A percentile compares a stretch with the other conserved stretches of the same genome.
phyloP scores from a whole-genome alignment of 2,888 invertebrate genomes.

The Eupithecia dodoneata region DNA sequence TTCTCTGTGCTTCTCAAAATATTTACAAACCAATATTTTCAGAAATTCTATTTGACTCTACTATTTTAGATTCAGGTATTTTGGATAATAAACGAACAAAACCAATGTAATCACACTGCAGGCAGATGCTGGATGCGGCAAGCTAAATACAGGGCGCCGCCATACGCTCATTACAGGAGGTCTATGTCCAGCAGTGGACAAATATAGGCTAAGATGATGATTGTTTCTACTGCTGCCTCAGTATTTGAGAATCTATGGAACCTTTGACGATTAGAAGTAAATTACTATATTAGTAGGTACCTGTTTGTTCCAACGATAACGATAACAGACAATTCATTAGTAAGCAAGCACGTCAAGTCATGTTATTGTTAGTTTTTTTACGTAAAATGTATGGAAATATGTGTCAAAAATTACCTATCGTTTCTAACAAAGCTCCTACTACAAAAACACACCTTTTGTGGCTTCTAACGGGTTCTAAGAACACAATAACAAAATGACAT shows the following conservation, averaged over 20 bases:
- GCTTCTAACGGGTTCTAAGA: too few relatives aligned
- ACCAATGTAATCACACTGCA: background rate
- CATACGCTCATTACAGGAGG: too few relatives aligned
- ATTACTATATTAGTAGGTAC: background rate
- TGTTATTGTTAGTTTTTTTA: background rate
- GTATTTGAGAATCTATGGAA: background rate
- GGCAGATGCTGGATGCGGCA: too few relatives aligned
- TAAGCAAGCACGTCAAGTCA: background rate
- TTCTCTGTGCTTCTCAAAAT: background rate
- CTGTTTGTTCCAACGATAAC: conserved; percentile 12
- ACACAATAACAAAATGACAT: too few relatives aligned
- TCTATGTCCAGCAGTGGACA: too few relatives aligned
- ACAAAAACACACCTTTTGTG: too few relatives aligned
- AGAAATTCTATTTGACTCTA: background rate
- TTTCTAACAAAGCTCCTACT: too few relatives aligned
- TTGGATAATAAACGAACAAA: background rate
- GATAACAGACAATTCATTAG: conserved; percentile 28
- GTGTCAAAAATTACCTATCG: too few relatives aligned
- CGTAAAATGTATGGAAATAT: too few relatives aligned
- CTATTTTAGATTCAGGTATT: background rate
- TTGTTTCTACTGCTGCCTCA: background rate
- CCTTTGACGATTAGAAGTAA: background rate
- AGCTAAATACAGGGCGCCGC: too few relatives aligned
- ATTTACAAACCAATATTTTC: background rate
- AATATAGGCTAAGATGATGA: too few relatives aligned